Conservation (phyloP, 2,888 invertebrate species). For the Plutella xylostella region DNA sequence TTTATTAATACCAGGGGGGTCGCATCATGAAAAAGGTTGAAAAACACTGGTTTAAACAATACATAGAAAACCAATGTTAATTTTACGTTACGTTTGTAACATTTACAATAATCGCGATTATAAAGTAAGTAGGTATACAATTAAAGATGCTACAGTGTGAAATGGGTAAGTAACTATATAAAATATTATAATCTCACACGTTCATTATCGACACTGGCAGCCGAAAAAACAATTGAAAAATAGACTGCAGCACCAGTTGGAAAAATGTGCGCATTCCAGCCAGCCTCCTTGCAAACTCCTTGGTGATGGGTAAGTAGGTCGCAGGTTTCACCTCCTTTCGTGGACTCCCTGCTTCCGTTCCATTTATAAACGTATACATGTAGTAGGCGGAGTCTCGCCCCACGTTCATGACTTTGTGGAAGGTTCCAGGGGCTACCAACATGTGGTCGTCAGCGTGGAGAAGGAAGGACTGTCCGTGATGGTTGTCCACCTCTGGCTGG, state of each 20-base stretch:
- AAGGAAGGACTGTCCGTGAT: constrained; percentile 44
- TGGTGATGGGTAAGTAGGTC: constrained; percentile 39
- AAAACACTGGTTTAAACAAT: too few relatives aligned
- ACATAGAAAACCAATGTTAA: too few relatives aligned
- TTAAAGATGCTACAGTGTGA: neutral
- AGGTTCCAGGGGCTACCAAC: constrained; percentile 63
- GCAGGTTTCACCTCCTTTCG: neutral
- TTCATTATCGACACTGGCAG: constrained; percentile 60
- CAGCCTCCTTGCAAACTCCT: constrained; percentile 55
- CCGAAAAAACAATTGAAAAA: constrained; percentile 66
- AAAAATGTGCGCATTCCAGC: constrained; percentile 59
- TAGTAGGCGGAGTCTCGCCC: constrained; percentile 78
- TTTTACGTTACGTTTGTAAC: too few relatives aligned
- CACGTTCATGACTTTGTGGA: constrained; percentile 78
- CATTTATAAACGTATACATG: constrained; percentile 81
- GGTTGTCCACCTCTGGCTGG: constrained; percentile 48
- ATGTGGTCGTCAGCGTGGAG: constrained; percentile 38
- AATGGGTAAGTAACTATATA: neutral
- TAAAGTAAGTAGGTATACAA: neutral
- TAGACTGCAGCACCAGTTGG: constrained; percentile 61
- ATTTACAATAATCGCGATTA: too few relatives aligned
- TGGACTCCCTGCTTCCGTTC: constrained; percentile 33
- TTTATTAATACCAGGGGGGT: too few relatives aligned
- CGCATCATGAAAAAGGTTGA: too few relatives aligned
- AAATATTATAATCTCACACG: too few relatives aligned